phyloP scores from a whole-genome alignment of 2,113 vertebrate genomes.

The Leuciscus idus region DNA sequence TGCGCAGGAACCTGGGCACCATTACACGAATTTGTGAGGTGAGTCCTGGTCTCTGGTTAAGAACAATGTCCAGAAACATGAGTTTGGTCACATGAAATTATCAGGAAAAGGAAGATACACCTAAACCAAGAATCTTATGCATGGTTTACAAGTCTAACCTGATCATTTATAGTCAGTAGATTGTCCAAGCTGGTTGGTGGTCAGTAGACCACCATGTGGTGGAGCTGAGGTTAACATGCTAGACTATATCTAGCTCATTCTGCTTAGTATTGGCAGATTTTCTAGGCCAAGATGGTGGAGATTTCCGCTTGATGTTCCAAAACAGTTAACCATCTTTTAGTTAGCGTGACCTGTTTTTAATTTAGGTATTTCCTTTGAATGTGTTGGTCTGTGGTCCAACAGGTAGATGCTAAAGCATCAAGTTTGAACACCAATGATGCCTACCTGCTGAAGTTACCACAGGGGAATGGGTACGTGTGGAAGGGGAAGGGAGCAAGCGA shows the following conservation, averaged over 20 bases:
- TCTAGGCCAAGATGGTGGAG: not conserved
- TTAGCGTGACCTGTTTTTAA: not conserved
- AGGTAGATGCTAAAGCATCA: slow-evolving; percentile 82
- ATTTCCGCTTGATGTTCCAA: not conserved
- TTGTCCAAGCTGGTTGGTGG: not conserved
- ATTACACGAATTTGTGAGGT: slow-evolving; percentile 91
- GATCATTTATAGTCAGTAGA: not conserved
- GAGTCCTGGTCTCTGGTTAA: slow-evolving; percentile 34
- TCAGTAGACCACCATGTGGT: not conserved
- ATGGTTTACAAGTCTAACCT: not conserved
- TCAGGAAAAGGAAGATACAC: not conserved
- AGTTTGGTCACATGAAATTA: not conserved
- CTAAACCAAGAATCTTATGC: not conserved
- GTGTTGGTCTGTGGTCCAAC: slow-evolving; percentile 15
- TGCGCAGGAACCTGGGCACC: slow-evolving; percentile 82
- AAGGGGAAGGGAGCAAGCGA: slow-evolving; percentile 83
- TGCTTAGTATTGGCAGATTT: not conserved
- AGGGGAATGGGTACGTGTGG: slow-evolving; percentile 81
- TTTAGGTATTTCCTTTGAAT: not conserved
- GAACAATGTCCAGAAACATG: not conserved
- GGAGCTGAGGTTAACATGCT: not conserved
- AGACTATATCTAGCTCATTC: not conserved
- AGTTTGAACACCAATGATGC: slow-evolving; percentile 90
- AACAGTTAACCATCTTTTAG: not conserved
- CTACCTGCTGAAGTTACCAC: slow-evolving; percentile 83